Evolutionary conservation across 2,888 invertebrate genomes (phyloP).

Genomic region (Tineola bisselliella): DNA sequence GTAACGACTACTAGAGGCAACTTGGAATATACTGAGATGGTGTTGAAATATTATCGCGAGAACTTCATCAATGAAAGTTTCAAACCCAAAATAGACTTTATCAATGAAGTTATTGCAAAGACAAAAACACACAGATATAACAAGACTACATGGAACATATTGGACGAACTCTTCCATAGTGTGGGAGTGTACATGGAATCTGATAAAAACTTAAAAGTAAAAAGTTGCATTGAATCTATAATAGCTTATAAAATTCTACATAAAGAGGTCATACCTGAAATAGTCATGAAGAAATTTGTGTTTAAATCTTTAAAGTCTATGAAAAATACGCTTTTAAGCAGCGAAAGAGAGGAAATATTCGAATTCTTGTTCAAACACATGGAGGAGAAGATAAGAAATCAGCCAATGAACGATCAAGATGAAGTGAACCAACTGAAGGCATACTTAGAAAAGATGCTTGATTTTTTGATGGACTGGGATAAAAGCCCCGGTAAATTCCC

Average conservation of each 20-base stretch:
- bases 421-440: conserved; percentile 20
- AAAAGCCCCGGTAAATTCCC: conserved; percentile 33
- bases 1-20: conserved; percentile 27
- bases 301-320: conserved; percentile 27
- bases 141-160: conserved; percentile 31
- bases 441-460: conserved; percentile 15
- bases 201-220: conserved; percentile 26
- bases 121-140: conserved; percentile 28
- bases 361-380: conserved; percentile 28
- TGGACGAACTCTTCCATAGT: conserved; percentile 32
- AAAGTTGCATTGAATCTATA: conserved; percentile 30
- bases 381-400: conserved; percentile 16
- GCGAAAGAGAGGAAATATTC: conserved; percentile 33
- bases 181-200: conserved; percentile 31
- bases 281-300: conserved; percentile 29
- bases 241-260: conserved; percentile 31
- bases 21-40: conserved; percentile 24
- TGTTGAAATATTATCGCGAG: conserved; percentile 31
- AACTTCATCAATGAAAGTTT: conserved; percentile 33
- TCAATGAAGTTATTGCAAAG: conserved; percentile 25
- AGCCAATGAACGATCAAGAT: conserved; percentile 17
- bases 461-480: conserved; percentile 34
- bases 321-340: conserved; percentile 24
- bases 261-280: conserved; percentile 29
- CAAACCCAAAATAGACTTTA: conserved; percentile 26